These are phyloP conservation scores for Scomber colias DNA, from an alignment of 2,113 vertebrate species.

Conservation along the genomic window DNA sequence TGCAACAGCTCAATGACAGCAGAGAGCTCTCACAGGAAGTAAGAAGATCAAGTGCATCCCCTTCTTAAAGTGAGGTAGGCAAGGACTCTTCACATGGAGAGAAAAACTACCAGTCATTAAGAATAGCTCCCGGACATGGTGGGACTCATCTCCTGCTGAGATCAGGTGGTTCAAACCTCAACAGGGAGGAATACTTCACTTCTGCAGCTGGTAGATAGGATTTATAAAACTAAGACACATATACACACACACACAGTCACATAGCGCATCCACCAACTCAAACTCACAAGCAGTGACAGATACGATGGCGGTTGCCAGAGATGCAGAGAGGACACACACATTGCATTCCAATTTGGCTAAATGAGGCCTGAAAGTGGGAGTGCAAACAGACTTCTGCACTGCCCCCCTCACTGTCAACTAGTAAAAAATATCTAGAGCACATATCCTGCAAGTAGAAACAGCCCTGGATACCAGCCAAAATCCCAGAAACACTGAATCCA, in stretches of 20 bases:
- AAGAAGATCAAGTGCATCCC: constrained; percentile 65
- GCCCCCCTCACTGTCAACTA: constrained; percentile 26
- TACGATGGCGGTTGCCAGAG: constrained; percentile 49
- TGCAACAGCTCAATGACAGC: constrained; percentile 63
- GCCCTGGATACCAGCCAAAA: constrained; percentile 27
- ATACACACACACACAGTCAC: constrained; percentile 13
- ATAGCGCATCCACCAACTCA: constrained; percentile 50
- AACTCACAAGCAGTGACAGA: constrained; percentile 55
- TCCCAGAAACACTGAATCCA: constrained; percentile 32
- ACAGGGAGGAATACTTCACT: constrained; percentile 37
- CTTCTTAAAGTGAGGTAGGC: constrained; percentile 37
- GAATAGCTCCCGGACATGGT: constrained; percentile 54
- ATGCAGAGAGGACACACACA: constrained; percentile 49
- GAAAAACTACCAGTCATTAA: constrained; percentile 62
- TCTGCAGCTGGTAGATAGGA: constrained; percentile 56
- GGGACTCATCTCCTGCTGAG: constrained; percentile 55
- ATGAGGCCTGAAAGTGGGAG: constrained; percentile 49
- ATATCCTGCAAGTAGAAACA: background rate
- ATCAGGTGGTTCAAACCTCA: constrained; percentile 59
- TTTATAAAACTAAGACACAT: constrained; percentile 48
- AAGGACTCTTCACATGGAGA: constrained; percentile 15
- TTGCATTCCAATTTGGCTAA: constrained; percentile 56
- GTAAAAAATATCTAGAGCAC: constrained; percentile 42
- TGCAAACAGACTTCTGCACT: constrained; percentile 41
- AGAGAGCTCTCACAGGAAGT: constrained; percentile 49